phyloP scores from a whole-genome alignment of 2,888 invertebrate species.

The Iselma pallidipennis region DNA sequence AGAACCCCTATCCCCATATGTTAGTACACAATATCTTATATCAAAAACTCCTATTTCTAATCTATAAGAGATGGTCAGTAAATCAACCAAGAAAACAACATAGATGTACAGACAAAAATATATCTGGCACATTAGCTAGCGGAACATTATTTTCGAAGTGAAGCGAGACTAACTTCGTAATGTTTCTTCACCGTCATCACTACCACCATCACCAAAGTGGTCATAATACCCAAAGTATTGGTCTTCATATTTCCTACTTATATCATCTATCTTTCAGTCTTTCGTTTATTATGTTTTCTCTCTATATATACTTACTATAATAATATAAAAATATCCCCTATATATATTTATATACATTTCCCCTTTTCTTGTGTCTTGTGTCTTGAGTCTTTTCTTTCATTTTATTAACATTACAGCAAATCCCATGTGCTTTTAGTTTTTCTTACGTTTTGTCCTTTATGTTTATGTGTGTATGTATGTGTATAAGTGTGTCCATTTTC shows the following conservation, averaged over 20 bases:
- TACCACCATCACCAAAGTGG: constrained; percentile 31
- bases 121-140: constrained; percentile 32
- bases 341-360: constrained; percentile 40
- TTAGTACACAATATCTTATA: too few species aligned
- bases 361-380: constrained; percentile 30
- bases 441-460: neutral
- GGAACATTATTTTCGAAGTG: constrained; percentile 32
- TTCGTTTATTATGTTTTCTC: constrained; percentile 16
- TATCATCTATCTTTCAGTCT: constrained; percentile 33
- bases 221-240: constrained; percentile 42
- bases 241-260: constrained; percentile 45
- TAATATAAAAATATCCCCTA: constrained; percentile 21
- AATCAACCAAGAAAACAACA: constrained; percentile 23
- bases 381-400: constrained; percentile 1
- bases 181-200: too few species aligned
- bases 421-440: neutral
- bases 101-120: neutral
- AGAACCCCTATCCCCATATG: neutral
- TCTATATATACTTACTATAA: neutral
- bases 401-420: constrained; percentile 3
- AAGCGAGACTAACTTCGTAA: constrained; percentile 39
- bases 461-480: too few species aligned
- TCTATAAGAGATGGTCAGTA: constrained; percentile 22
- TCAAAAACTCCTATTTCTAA: neutral
- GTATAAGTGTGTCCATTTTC: too few species aligned